These are phyloP conservation scores for Dendronephthya gigantea DNA, from an alignment of 64 coral and sea anemone species.

Conservation along the genomic window DNA sequence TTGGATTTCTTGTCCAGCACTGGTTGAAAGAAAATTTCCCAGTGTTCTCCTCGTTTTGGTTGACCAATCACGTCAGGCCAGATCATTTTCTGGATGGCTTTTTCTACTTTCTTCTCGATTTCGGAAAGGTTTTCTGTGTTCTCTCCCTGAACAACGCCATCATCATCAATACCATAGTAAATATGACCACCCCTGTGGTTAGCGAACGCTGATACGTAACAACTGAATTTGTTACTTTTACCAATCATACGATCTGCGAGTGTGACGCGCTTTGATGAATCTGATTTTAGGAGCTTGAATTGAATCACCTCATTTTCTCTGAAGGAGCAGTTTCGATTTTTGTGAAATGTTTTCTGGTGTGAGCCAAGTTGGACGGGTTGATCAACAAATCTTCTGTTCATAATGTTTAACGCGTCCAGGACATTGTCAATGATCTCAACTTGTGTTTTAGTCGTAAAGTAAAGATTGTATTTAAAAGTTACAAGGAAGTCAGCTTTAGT, in stretches of 20 bases:
- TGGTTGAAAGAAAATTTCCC: neutral
- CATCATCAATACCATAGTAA: conserved; percentile 2
- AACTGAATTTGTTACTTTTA: neutral
- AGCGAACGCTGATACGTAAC: neutral
- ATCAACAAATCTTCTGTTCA: too few species aligned
- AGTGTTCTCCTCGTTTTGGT: conserved; percentile 7
- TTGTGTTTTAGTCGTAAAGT: too few species aligned
- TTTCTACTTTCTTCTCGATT: neutral
- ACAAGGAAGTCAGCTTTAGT: too few species aligned
- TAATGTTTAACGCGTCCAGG: too few species aligned
- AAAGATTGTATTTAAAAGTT: too few species aligned
- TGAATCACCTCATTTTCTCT: too few species aligned
- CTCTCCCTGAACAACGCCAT: neutral
- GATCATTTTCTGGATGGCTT: neutral
- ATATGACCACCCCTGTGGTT: neutral
- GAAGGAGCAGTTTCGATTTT: too few species aligned
- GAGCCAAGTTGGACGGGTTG: too few species aligned
- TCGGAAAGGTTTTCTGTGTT: neutral
- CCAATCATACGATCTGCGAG: neutral
- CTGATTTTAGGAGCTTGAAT: neutral
- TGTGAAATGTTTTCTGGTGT: too few species aligned
- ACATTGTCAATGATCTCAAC: too few species aligned
- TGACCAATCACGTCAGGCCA: neutral
- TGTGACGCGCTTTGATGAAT: neutral
- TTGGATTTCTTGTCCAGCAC: neutral